Evolutionary conservation across 2,888 invertebrate genomes (phyloP).

Genomic region (Amiota communis): DNA sequence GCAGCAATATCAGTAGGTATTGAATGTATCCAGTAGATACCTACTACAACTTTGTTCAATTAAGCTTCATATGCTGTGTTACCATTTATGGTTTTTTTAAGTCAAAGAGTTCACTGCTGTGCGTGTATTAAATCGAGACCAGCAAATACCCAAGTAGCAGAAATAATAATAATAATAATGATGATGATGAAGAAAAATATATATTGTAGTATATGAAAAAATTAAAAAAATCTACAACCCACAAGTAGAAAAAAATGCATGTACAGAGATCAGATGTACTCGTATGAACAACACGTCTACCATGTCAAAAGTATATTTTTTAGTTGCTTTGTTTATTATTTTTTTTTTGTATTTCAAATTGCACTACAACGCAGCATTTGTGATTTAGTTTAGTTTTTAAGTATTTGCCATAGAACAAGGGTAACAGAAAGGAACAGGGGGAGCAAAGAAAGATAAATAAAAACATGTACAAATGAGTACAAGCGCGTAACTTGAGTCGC

Average conservation of each 20-base stretch:
- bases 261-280: too few species aligned
- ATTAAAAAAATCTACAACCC: constrained; percentile 24
- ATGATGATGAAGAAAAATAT: not conserved
- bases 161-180: not conserved
- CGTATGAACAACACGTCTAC: too few species aligned
- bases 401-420: too few species aligned
- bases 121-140: too few species aligned
- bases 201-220: not conserved
- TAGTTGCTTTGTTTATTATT: constrained; percentile 5
- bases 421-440: too few species aligned
- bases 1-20: too few species aligned
- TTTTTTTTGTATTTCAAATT: not conserved
- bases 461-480: constrained; percentile 55
- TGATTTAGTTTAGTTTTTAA: too few species aligned
- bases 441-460: too few species aligned
- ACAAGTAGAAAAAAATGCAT: constrained; percentile 7
- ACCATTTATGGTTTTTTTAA: constrained; percentile 25
- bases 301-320: constrained; percentile 19
- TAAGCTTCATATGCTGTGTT: constrained; percentile 25
- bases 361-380: too few species aligned
- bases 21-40: too few species aligned
- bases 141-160: not conserved
- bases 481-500: constrained; percentile 61
- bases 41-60: constrained; percentile 40
- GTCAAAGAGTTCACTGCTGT: not conserved